Evolutionary conservation across 2,113 vertebrate genomes (phyloP), one percentile per base, ranked within the genome.

Genomic region (Calypte anna): DNA sequence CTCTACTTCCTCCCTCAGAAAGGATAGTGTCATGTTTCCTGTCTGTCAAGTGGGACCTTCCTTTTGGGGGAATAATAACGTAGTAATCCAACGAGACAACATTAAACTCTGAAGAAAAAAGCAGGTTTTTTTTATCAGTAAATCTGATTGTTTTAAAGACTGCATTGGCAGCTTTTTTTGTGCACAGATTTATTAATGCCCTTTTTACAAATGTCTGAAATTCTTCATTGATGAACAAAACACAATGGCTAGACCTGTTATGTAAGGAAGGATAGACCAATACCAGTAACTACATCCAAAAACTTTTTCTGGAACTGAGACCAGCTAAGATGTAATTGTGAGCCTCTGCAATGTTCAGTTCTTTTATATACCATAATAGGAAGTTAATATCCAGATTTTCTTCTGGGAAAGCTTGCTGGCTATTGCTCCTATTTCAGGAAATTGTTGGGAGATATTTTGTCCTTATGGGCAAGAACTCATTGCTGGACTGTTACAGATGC

Each of bases 271-370:
- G 8, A 17, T 38, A 14, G 2, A 36, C 10, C 4, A 76, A 30
- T 18, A 33, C 2, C 23, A 10, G 43, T 54, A 73, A 22, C 2
- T 55, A 46, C 3, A 4, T 22, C 7, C 14, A 76, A 30, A 83
- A 74, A 0, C 1, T 57, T 68, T 14, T 46, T 23, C 33, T 59
- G 48, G 31, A 54, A 38, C 5, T 78, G 40, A 50, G 20, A 12
- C 2, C 14, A 77, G 9, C 19, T 70, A 24, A 21, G 0, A 0
- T n/a, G 30, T 7, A 76, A 22, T 9, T 46, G 5, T 0, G 8
- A 67, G 10, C 43, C 14, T 63, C 54, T 68, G 31, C 5, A 33
- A 53, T 3, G 2, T n/a, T 79, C 40, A 40, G 1, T 53, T 8
- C 3, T 64, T 5, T 25, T 73, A 2, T 44, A 48, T 21, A 76